These are phyloP conservation scores for Parthenolecanium corni DNA, from an alignment of 2,888 invertebrate genomes.

Conservation along the genomic window DNA sequence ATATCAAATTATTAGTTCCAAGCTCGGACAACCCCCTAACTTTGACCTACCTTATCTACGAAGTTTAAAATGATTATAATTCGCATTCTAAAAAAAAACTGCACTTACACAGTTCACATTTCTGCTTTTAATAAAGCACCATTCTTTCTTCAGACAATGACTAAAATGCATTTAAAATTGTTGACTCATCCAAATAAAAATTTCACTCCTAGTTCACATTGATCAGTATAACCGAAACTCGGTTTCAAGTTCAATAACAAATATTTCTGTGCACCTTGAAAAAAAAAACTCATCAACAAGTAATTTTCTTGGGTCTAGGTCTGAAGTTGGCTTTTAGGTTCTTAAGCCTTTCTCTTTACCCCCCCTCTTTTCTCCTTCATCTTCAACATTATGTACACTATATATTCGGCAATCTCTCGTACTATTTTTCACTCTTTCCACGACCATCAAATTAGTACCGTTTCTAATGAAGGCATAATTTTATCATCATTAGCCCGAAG, in stretches of 20 bases:
- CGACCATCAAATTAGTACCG: conserved; percentile 6
- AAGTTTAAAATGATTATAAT: too few species aligned
- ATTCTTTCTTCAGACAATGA: too few species aligned
- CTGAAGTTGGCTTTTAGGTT: conserved; percentile 14
- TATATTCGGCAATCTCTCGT: conserved; percentile 4
- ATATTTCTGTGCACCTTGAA: not conserved
- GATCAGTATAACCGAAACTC: too few species aligned
- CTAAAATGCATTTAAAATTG: too few species aligned
- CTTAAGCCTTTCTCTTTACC: not conserved
- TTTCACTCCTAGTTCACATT: too few species aligned
- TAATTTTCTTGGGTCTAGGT: conserved; percentile 13
- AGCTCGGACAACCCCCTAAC: too few species aligned
- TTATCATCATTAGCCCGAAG: conserved; percentile 23
- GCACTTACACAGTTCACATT: too few species aligned
- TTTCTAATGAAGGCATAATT: conserved; percentile 16
- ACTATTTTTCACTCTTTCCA: not conserved
- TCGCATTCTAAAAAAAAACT: too few species aligned
- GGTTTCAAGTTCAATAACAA: not conserved
- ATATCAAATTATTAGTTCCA: too few species aligned
- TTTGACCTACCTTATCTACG: too few species aligned
- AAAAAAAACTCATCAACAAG: conserved; percentile 22
- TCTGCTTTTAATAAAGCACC: too few species aligned
- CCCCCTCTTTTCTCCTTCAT: not conserved
- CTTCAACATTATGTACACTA: conserved; percentile 18
- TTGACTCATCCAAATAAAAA: too few species aligned